Evolutionary conservation across 2,888 invertebrate genomes (phyloP), one percentile per base, ranked within the genome.

Genomic region (Coecobrya sp.): DNA sequence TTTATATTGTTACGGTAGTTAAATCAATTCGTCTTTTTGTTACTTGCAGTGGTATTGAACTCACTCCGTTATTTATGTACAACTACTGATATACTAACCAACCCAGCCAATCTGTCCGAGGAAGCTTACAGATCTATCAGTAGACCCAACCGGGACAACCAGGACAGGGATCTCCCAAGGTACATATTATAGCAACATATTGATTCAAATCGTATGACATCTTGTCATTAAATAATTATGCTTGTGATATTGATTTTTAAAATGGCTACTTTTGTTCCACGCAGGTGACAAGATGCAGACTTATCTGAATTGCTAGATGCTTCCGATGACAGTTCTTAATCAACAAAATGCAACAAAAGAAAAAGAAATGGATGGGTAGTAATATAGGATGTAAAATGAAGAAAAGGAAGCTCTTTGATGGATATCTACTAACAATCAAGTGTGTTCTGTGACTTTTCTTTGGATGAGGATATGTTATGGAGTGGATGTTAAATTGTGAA

Each of bases 61-160:
- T 98, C 99, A 81, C 96, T 99, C 95, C 97, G 98, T 95, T 97
- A 98, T 95, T 96, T 99, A 95, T 98, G 98, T 96, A 99, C 98
- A 95, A 97, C 97, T 93, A 99, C 99, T 79, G 99, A 99, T 95
- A 98, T 99, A 95, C 96, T 99, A 95, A 97, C 98, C 70, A 98
- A 98, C 95, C 99, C 99, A 13, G 97, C 97, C 95, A 97, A 97
- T 90, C 96, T 99, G 95, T 98, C 98, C 11, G 98, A 99, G 92
- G 99, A 99, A 96, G 98, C 98, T 25, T 97, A 97, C 87, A 97
- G 97, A 95, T 98, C 98, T 27, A 97, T 97, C 22, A 95, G 93
- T 59, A 95, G 93, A 95, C 95, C 92, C 1, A 90, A 42, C 52
- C 88, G 92, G 25, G 92, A 93, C n/a, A 88, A 89, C 49, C 86